A percentile compares a stretch with the other conserved stretches of the same genome.
Conservation (phyloP, 2,113 vertebrate species). For the Clarias batrachus region DNA sequence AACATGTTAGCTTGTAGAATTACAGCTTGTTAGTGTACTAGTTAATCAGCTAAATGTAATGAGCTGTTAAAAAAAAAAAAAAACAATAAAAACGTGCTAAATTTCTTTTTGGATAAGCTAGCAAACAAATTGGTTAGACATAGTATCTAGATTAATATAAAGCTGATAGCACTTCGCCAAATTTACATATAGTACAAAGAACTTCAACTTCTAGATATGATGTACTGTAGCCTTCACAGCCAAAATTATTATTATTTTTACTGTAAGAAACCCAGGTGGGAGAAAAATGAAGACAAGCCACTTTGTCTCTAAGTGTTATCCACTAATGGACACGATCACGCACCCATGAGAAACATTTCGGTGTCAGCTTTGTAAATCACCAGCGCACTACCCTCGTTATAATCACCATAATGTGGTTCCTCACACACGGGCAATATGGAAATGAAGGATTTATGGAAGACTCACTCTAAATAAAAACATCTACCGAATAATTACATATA, state of each 20-base stretch:
- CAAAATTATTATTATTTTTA: background rate
- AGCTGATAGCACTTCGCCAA: background rate
- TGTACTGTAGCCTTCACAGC: too few species aligned
- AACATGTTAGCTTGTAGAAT: background rate
- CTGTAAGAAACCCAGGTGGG: background rate
- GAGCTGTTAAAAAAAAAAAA: too few species aligned
- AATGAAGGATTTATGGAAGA: background rate
- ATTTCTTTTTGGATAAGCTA: background rate
- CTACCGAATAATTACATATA: background rate
- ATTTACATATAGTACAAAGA: background rate
- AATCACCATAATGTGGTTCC: conserved; percentile 9
- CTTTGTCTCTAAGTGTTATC: background rate
- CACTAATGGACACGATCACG: background rate
- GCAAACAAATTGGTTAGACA: background rate
- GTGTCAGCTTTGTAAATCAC: background rate
- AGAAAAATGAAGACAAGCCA: background rate
- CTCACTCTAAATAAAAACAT: background rate
- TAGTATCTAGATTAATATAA: background rate
- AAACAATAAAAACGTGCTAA: too few species aligned
- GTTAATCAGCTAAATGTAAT: background rate
- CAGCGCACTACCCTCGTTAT: background rate
- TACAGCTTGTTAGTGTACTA: background rate
- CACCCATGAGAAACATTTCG: background rate
- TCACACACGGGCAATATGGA: background rate
- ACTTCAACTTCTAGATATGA: background rate